Evolutionary conservation across 2,113 vertebrate species (phyloP), one percentile per base, ranked within the genome.

Genomic region (Gadus macrocephalus): DNA sequence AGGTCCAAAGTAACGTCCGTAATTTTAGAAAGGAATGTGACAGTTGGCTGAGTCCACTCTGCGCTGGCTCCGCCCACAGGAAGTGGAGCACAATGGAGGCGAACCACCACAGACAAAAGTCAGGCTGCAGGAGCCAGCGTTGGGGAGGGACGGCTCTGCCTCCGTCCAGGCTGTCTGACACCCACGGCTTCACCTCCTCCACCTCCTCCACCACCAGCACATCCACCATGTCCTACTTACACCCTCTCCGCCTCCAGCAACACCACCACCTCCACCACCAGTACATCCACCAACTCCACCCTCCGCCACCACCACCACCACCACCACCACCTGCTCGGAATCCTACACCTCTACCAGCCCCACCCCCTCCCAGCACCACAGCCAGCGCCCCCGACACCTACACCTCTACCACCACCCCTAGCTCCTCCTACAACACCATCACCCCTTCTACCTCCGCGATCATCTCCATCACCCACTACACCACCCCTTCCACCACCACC

Each of bases 21-120:
- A 89, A 90, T 89, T 89, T 90, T 82, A 87, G 85, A 86, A 86
- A 81, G 86, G 85, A 86, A 82, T 86, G 87, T 82, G 71, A 72
- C 92, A 89, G 90, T 82, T 88, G 89, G 90, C 83, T 87, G 90
- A 89, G 80, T 83, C 83, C 84, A 86, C 87, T 85, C 86, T 81
- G 76, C 84, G 86, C 79, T 78, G 82, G 87, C 75, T 71, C 89
- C 89, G 90, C 90, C 90, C 81, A 84, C 88, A 92, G 92, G 91
- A 92, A 92, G 87, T 85, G 81, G 69, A 70, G 79, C 84, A 92
- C 91, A 93, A 92, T 92, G 82, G 90, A 78, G 87, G 87, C 88
- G 89, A 88, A 90, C 85, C 87, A 83, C 87, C 90, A 91, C 86
- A 89, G 90, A 90, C 81, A 85, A 84, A 84, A 89, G 89, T 86